Conservation (phyloP, 2,888 invertebrate genomes). For the Agrotis puta region DNA sequence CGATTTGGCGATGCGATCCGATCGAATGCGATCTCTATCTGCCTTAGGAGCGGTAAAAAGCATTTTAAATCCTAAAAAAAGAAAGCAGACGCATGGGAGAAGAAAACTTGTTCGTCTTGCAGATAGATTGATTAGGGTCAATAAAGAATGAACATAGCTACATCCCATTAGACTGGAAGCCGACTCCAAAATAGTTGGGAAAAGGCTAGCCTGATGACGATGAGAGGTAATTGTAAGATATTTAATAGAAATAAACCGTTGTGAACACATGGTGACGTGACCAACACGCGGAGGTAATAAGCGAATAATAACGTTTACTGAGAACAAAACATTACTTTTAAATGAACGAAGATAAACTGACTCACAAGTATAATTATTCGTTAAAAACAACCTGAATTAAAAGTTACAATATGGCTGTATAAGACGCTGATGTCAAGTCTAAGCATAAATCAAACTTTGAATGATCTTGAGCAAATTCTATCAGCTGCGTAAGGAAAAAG, state of each 20-base stretch:
- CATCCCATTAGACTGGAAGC: too few species aligned
- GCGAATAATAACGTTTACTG: slow-evolving; percentile 56
- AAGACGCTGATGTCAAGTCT: not conserved
- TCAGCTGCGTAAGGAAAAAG: slow-evolving; percentile 1
- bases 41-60: too few species aligned
- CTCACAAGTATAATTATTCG: slow-evolving; percentile 21
- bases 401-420: not conserved
- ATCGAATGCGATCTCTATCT: too few species aligned
- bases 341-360: slow-evolving; percentile 47
- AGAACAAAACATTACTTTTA: slow-evolving; percentile 57
- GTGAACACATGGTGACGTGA: slow-evolving; percentile 57
- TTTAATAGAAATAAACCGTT: slow-evolving; percentile 49
- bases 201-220: too few species aligned
- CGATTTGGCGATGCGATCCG: too few species aligned
- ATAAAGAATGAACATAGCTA: too few species aligned
- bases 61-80: too few species aligned
- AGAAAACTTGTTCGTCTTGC: too few species aligned
- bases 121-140: too few species aligned
- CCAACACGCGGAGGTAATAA: slow-evolving; percentile 52
- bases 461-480: slow-evolving; percentile 1
- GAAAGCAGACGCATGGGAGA: too few species aligned
- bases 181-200: too few species aligned
- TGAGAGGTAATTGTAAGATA: not conserved
- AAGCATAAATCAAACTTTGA: slow-evolving; percentile 5
- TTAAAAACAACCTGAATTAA: slow-evolving; percentile 19